Conservation (phyloP, 35 echinoderm and acorn worm species). For the Chiridota heheva region DNA sequence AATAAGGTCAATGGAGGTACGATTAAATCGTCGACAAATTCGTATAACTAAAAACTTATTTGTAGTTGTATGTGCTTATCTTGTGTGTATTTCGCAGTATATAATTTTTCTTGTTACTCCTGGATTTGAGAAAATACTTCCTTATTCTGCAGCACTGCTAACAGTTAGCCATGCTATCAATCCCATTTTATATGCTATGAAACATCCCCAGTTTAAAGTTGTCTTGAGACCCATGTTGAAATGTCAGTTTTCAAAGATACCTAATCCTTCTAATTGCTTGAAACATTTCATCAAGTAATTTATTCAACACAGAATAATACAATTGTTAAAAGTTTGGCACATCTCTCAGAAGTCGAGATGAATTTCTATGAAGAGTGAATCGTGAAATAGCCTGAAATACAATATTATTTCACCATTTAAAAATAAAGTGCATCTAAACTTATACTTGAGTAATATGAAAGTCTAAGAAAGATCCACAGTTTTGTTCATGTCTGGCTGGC, state of each 20-base stretch:
- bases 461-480: too few relatives aligned
- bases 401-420: too few relatives aligned
- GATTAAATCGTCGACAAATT: slow-evolving; percentile 29
- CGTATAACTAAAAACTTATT: slow-evolving; percentile 41
- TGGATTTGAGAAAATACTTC: background rate
- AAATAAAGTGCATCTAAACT: too few relatives aligned
- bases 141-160: slow-evolving; percentile 29
- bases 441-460: too few relatives aligned
- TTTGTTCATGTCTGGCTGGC: too few relatives aligned
- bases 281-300: slow-evolving; percentile 17
- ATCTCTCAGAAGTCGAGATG: too few relatives aligned
- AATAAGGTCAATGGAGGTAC: slow-evolving; percentile 28
- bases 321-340: too few relatives aligned
- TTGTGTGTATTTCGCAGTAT: slow-evolving; percentile 41
- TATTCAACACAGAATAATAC: too few relatives aligned
- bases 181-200: slow-evolving; percentile 38
- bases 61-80: slow-evolving; percentile 38
- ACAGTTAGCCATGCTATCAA: slow-evolving; percentile 34
- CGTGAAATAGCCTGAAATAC: too few relatives aligned
- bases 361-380: too few relatives aligned
- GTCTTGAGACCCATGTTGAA: slow-evolving; percentile 30
- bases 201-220: slow-evolving; percentile 42
- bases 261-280: slow-evolving; percentile 1
- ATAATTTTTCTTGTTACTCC: slow-evolving; percentile 19
- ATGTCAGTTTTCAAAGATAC: slow-evolving; percentile 33